phyloP scores from a whole-genome alignment of 1,140 invertebrate species.

The Drosophila chauvacae region DNA sequence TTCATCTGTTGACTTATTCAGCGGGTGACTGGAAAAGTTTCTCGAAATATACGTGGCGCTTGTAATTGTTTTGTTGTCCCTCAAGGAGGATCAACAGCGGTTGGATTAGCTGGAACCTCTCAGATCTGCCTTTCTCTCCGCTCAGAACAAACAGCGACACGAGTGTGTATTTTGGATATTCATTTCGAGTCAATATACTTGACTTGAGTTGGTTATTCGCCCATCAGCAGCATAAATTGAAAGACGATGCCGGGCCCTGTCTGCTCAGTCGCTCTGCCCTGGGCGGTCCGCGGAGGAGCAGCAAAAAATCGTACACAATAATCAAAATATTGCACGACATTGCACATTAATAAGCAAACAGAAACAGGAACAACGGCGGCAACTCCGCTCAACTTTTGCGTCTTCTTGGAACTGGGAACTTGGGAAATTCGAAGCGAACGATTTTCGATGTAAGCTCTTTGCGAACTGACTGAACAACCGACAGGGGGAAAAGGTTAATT shows the following conservation, averaged over 20 bases:
- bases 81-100: constrained; percentile 16
- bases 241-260: constrained; percentile 25
- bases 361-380: constrained; percentile 18
- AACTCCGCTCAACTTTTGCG: constrained; percentile 21
- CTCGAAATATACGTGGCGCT: constrained; percentile 3
- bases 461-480: constrained; percentile 4
- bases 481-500: constrained; percentile 33
- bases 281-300: constrained; percentile 18
- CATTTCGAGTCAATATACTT: constrained; percentile 25
- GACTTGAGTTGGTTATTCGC: constrained; percentile 22
- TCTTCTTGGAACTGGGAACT: constrained; percentile 27
- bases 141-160: constrained; percentile 7
- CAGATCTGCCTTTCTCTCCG: not conserved
- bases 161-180: constrained; percentile 29
- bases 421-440: constrained; percentile 28
- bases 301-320: constrained; percentile 52
- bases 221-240: constrained; percentile 41
- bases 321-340: constrained; percentile 72
- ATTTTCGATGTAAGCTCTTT: constrained; percentile 25
- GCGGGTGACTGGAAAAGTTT: constrained; percentile 39
- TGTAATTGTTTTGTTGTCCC: constrained; percentile 24
- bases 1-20: constrained; percentile 19
- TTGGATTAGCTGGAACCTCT: constrained; percentile 3
- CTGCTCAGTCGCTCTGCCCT: constrained; percentile 7
- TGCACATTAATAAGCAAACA: constrained; percentile 67